phyloP scores from a whole-genome alignment of 2,888 invertebrate species.

The Tetranychus truncatus region DNA sequence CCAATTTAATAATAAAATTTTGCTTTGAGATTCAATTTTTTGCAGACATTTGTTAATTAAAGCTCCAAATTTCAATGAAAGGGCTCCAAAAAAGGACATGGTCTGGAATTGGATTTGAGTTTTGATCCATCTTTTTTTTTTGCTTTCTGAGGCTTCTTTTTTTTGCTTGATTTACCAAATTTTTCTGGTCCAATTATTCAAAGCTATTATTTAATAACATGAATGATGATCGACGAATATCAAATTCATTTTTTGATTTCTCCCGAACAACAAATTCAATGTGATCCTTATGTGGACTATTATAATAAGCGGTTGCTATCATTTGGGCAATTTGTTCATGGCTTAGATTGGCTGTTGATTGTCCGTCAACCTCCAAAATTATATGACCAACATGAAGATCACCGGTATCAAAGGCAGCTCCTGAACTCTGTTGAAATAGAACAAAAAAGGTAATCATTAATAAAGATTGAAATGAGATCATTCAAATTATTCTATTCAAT shows the following conservation, averaged over 20 bases:
- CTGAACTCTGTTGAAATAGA: conserved; percentile 32
- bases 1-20: no score
- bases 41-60: no score
- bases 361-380: conserved; percentile 75
- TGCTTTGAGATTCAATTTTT: no score
- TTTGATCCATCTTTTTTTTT: no score
- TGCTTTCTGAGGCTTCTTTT: no score
- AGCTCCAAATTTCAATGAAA: no score
- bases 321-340: conserved; percentile 77
- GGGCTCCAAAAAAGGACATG: no score
- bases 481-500: background rate
- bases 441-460: conserved; percentile 8
- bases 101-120: no score
- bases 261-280: conserved; percentile 67
- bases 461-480: background rate
- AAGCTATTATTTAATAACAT: conserved; percentile 24
- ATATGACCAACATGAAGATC: conserved; percentile 83
- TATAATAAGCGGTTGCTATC: conserved; percentile 80
- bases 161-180: no score
- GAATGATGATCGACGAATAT: conserved; percentile 25
- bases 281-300: conserved; percentile 56
- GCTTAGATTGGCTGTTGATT: conserved; percentile 47
- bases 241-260: conserved; percentile 22
- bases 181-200: conserved; percentile 14
- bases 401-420: conserved; percentile 77